Evolutionary conservation across 2,888 invertebrate genomes (phyloP), one percentile per base, ranked within the genome.

Genomic region (Tipula confusa): DNA sequence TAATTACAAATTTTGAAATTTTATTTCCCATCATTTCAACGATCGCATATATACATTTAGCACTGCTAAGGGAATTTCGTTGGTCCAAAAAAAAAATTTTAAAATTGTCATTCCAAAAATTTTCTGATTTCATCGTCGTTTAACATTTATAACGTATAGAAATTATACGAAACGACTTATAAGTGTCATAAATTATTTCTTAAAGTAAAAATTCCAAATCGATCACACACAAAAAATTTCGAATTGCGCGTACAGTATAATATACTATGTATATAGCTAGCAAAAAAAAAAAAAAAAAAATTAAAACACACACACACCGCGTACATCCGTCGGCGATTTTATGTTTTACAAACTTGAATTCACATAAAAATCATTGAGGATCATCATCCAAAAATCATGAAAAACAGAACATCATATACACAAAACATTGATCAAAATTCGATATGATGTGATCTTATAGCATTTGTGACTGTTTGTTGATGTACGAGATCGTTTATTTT

Each of bases 131-230:
- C 6, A 15, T 43, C 13, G n/a, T 43, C 43, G 43, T 43, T 43
- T 15, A 43, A 43, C 43, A 64, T 64, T 24, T 64, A 64, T 64
- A 64, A 64, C 18, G 64, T 24, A n/a, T n/a, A 64, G 24, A 64
- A 64, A 64, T 64, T 64, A 64, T 64, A 64, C 64, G 31, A 80
- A 80, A 80, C 80, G 31, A 80, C 31, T 80, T 80, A 29, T 29
- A 80, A 80, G 80, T 80, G 80, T 80, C 80, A 80, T 80, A 80
- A 80, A 80, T 80, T 80, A 80, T 80, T 80, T 80, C 80, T 64
- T 64, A 24, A 64, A 64, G 64, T 64, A 64, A 64, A n/a, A 64
- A 64, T 64, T 24, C 64, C 64, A 64, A 64, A 64, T 64, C 64
- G 64, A 64, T 64, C 64, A 64, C 18, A 64, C 24, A 64, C 24